Conservation (phyloP, 2,113 vertebrate genomes). For the Aphelocoma coerulescens region DNA sequence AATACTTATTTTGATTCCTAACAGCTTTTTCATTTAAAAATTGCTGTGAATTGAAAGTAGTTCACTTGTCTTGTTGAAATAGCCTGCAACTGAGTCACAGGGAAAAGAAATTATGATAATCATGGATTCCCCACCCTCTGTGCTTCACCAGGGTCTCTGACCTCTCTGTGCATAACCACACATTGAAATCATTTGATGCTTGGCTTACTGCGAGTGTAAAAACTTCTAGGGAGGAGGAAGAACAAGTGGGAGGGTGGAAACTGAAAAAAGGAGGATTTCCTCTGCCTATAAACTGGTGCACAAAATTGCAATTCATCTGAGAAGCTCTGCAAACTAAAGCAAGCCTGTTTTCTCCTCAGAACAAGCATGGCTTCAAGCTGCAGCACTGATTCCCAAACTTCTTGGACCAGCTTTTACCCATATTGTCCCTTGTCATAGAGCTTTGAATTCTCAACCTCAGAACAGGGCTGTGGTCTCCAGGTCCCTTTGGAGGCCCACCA, state of each 20-base stretch:
- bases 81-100: background rate
- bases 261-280: background rate
- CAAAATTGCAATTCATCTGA: background rate
- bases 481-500: background rate
- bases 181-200: background rate
- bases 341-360: background rate
- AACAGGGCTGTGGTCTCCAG: background rate
- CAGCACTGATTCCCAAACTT: background rate
- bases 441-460: background rate
- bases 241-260: background rate
- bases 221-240: background rate
- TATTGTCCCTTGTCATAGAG: background rate
- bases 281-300: background rate
- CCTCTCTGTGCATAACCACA: background rate
- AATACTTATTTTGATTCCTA: background rate
- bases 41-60: background rate
- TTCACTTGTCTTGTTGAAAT: background rate
- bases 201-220: background rate
- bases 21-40: background rate
- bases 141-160: background rate
- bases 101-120: background rate
- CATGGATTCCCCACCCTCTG: background rate
- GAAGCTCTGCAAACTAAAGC: background rate
- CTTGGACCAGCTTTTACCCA: background rate
- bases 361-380: background rate